Conservation (phyloP, 1,140 invertebrate genomes). For the Sarcophaga bullata region DNA sequence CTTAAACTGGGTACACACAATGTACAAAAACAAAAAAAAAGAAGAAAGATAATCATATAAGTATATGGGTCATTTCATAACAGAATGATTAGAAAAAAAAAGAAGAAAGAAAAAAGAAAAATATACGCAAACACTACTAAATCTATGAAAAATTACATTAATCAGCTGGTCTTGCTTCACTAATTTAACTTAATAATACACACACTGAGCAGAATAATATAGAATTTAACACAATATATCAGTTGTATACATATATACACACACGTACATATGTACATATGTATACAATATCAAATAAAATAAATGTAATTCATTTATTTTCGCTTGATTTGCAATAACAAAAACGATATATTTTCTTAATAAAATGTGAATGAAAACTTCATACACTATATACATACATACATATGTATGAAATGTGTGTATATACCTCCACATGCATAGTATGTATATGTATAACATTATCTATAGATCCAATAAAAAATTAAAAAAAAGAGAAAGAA, state of each 20-base stretch:
- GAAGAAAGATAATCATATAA: too few relatives aligned
- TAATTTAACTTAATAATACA: background rate
- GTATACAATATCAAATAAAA: too few relatives aligned
- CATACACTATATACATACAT: background rate
- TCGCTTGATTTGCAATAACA: constrained; percentile 11
- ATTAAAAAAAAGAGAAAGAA: too few relatives aligned
- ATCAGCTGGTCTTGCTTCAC: background rate
- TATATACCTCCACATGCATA: too few relatives aligned
- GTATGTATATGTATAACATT: background rate
- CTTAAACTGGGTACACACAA: background rate
- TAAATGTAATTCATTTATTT: constrained; percentile 16
- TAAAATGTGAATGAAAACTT: background rate
- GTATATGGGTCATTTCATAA: too few relatives aligned
- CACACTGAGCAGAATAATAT: too few relatives aligned
- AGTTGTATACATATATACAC: too few relatives aligned
- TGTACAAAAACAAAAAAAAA: too few relatives aligned
- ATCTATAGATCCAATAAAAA: background rate
- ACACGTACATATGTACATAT: too few relatives aligned
- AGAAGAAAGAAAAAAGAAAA: too few relatives aligned
- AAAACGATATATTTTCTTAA: background rate
- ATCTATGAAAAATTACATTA: constrained; percentile 4
- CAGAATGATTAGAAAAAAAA: too few relatives aligned
- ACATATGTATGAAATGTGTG: background rate
- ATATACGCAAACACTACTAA: background rate
- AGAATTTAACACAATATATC: too few relatives aligned